Conservation (phyloP, 2,888 invertebrate genomes). For the Nomada lathburiana region DNA sequence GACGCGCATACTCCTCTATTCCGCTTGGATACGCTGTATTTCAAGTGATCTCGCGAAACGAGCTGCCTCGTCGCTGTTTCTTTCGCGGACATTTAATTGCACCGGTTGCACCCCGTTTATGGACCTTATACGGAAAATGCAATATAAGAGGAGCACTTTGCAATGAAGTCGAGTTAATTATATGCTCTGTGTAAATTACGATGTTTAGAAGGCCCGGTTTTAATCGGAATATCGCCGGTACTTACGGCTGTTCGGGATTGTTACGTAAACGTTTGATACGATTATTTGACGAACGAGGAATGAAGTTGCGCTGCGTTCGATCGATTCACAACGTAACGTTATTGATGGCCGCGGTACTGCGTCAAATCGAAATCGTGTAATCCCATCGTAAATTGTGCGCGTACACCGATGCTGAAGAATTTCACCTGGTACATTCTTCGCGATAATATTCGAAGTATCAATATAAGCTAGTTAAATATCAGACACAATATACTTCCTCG, state of each 20-base stretch:
- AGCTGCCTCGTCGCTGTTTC: background rate
- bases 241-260: background rate
- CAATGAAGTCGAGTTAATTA: no score
- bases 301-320: conserved; percentile 12
- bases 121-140: no score
- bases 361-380: conserved; percentile 28
- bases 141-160: no score
- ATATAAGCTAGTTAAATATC: background rate
- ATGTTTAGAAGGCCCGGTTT: background rate
- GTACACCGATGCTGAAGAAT: background rate
- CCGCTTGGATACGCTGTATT: background rate
- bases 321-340: conserved; percentile 28
- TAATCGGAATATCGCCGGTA: background rate
- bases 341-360: conserved; percentile 21
- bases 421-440: background rate
- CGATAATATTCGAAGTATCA: background rate
- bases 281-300: conserved; percentile 20
- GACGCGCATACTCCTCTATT: background rate
- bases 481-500: no score
- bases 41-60: background rate
- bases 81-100: background rate
- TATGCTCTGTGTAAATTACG: no score
- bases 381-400: conserved; percentile 27
- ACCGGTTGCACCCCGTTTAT: background rate
- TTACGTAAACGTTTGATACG: conserved; percentile 19